Conservation (phyloP, 2,888 invertebrate species). For the Aporophyla lueneburgensis region DNA sequence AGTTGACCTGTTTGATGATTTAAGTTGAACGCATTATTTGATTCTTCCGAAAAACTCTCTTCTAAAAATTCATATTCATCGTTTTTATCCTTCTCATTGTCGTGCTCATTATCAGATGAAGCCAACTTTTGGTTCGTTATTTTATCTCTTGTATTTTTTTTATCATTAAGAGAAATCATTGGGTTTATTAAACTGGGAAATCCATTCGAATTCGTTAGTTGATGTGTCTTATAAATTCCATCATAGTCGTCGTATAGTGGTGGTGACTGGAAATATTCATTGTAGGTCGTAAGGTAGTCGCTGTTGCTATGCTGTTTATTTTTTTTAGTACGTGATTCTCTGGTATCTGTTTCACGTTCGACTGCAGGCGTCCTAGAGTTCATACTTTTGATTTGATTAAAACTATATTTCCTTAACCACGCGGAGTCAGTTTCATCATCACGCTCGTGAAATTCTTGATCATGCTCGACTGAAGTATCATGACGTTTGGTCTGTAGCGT, state of each 20-base stretch:
- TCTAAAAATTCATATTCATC: neutral
- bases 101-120: constrained; percentile 7
- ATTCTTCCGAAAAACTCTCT: neutral
- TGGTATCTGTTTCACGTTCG: neutral
- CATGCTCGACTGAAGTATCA: constrained; percentile 6
- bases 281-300: constrained; percentile 2
- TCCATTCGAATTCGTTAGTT: neutral
- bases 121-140: neutral
- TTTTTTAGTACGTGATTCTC: neutral
- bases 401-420: constrained; percentile 24
- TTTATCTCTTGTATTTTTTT: neutral
- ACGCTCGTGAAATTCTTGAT: constrained; percentile 4
- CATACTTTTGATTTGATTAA: constrained; percentile 6
- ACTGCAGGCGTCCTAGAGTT: neutral
- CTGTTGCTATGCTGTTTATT: neutral
- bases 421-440: constrained; percentile 1
- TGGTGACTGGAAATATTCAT: constrained; percentile 38
- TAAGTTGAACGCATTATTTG: neutral
- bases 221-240: constrained; percentile 10
- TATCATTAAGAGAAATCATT: constrained; percentile 1
- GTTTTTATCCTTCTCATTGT: neutral
- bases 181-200: constrained; percentile 19
- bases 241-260: constrained; percentile 43
- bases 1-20: neutral
- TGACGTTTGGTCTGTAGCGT: neutral